Evolutionary conservation across 2,797 vertebrate species (phyloP).

Genomic region (Lutjanus campechanus): DNA sequence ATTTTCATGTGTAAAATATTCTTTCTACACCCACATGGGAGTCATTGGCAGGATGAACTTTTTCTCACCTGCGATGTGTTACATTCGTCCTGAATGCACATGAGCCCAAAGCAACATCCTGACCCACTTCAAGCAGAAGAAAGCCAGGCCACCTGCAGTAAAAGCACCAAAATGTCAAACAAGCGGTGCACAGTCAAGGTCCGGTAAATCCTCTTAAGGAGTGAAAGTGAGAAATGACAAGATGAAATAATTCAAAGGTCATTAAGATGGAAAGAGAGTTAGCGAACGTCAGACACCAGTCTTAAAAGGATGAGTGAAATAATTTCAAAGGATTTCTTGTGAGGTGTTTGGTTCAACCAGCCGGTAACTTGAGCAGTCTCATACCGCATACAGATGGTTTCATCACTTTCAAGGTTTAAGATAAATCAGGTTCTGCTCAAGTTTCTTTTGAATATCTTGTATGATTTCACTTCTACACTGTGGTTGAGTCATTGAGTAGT

Average conservation of each 20-base stretch:
- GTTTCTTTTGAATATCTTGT: constrained; percentile 12
- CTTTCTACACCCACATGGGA: constrained; percentile 5
- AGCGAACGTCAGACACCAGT: background rate
- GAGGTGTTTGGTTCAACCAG: constrained; percentile 15
- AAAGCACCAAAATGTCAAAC: constrained; percentile 52
- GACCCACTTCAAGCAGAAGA: constrained; percentile 50
- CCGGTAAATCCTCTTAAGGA: constrained; percentile 14
- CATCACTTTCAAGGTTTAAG: constrained; percentile 16
- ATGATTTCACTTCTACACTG: background rate
- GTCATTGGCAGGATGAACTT: constrained; percentile 49
- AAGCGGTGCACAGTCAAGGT: constrained; percentile 22
- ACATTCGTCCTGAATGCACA: constrained; percentile 32
- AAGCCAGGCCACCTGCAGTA: constrained; percentile 28
- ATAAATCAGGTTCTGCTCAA: constrained; percentile 25
- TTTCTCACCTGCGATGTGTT: constrained; percentile 55
- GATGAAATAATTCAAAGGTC: constrained; percentile 17
- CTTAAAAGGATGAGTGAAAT: constrained; percentile 14
- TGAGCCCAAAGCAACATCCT: constrained; percentile 41
- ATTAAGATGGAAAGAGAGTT: constrained; percentile 5
- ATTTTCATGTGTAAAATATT: constrained; percentile 36
- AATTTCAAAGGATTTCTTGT: constrained; percentile 36
- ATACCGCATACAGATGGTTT: constrained; percentile 6
- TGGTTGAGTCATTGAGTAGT: background rate
- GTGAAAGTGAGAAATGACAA: constrained; percentile 14
- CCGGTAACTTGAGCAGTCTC: background rate